Evolutionary conservation across 2,888 invertebrate genomes (phyloP).

Genomic region (Eupsilia transversa): DNA sequence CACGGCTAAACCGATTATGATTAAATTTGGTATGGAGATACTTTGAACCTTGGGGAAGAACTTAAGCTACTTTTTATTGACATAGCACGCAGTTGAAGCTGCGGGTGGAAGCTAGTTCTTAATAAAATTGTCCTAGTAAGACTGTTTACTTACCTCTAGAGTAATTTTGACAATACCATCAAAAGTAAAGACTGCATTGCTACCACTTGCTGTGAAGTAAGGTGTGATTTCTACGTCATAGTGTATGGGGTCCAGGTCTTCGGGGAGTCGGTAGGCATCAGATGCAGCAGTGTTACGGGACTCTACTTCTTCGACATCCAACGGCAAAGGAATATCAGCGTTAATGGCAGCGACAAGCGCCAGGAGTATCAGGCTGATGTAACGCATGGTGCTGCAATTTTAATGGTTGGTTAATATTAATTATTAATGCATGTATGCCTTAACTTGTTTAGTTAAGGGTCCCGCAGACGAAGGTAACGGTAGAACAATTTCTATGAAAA

Average conservation of each 20-base stretch:
- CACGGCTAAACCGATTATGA: not conserved
- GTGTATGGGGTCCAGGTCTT: constrained; percentile 86
- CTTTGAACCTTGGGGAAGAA: no score
- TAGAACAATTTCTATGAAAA: no score
- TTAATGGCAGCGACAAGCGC: constrained; percentile 72
- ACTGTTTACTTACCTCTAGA: constrained; percentile 74
- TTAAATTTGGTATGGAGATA: not conserved
- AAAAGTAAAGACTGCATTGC: constrained; percentile 84
- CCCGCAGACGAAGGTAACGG: no score
- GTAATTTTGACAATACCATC: constrained; percentile 84
- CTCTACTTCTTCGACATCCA: constrained; percentile 69
- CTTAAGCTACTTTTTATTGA: no score
- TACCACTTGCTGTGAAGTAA: constrained; percentile 81
- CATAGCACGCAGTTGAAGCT: no score
- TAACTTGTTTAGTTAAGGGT: no score
- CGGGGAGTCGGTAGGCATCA: constrained; percentile 80
- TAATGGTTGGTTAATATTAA: not conserved
- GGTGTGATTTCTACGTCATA: constrained; percentile 90
- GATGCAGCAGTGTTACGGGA: constrained; percentile 65
- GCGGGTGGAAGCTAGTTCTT: not conserved
- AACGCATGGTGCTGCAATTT: constrained; percentile 65
- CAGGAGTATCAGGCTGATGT: constrained; percentile 72
- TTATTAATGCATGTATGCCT: not conserved
- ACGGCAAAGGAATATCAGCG: constrained; percentile 78
- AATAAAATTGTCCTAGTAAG: not conserved